A percentile compares a stretch with the other conserved stretches of the same genome.
These are phyloP conservation scores for Cistogaster globosa DNA, from an alignment of 2,888 invertebrate genomes.

Conservation along the genomic window DNA sequence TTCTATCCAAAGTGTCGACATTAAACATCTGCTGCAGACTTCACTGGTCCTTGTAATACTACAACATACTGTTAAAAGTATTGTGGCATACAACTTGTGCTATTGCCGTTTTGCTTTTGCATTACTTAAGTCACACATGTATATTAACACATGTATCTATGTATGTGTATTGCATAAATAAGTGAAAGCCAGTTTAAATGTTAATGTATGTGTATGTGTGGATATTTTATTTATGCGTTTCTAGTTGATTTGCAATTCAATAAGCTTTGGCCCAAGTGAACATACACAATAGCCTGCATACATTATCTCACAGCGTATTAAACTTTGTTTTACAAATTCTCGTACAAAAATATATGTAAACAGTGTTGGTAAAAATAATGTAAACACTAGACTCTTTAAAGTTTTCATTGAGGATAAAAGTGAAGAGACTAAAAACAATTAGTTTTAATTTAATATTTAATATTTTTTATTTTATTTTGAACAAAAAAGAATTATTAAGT, in stretches of 20 bases:
- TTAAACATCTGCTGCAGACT: slow-evolving; percentile 40
- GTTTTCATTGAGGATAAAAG: too few relatives aligned
- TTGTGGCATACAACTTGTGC: slow-evolving; percentile 10
- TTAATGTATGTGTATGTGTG: not conserved
- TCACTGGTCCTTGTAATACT: slow-evolving; percentile 8
- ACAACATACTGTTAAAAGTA: slow-evolving; percentile 19
- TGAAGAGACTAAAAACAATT: too few relatives aligned
- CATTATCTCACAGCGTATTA: slow-evolving; percentile 58
- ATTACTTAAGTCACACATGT: slow-evolving; percentile 40
- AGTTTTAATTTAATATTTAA: too few relatives aligned
- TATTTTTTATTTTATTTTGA: too few relatives aligned
- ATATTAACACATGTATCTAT: slow-evolving; percentile 13
- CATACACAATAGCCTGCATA: slow-evolving; percentile 69
- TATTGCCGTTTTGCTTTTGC: slow-evolving; percentile 41
- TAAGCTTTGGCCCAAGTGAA: slow-evolving; percentile 72
- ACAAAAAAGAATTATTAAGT: too few relatives aligned
- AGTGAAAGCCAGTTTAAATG: slow-evolving; percentile 6
- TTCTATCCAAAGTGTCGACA: slow-evolving; percentile 34
- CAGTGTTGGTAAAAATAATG: slow-evolving; percentile 27
- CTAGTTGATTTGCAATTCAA: slow-evolving; percentile 75
- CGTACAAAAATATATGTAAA: not conserved
- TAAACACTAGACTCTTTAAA: too few relatives aligned
- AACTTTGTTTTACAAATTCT: slow-evolving; percentile 14
- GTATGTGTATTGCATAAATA: slow-evolving; percentile 1
- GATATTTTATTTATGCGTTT: slow-evolving; percentile 72